Percentiles rank a stretch among this genome's conserved stretches.
Conservation (phyloP, 2,113 vertebrate genomes). For the Numenius arquata region DNA sequence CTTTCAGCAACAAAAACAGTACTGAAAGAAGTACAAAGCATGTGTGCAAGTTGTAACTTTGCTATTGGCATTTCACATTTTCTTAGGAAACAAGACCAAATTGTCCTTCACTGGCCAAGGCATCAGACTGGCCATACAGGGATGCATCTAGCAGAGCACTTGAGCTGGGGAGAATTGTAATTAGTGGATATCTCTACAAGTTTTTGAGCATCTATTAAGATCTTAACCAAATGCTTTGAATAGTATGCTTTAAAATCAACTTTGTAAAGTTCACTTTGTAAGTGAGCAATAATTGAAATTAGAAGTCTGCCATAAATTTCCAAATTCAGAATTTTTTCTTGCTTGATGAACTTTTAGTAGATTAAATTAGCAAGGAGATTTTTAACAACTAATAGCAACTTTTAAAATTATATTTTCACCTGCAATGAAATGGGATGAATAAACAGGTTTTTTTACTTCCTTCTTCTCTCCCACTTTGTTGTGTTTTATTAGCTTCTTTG, state of each 20-base stretch:
- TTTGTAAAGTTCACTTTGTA: background rate
- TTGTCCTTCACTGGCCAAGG: background rate
- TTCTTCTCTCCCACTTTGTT: background rate
- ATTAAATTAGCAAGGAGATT: background rate
- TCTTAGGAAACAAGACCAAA: background rate
- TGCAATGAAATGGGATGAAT: background rate
- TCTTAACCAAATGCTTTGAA: background rate
- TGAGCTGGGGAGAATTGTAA: background rate
- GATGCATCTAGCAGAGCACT: background rate
- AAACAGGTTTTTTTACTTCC: background rate
- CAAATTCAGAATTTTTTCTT: background rate
- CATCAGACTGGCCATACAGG: background rate
- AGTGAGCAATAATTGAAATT: background rate
- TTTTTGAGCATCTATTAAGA: background rate
- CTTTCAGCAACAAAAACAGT: background rate
- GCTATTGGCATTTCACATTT: background rate
- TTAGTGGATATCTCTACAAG: background rate
- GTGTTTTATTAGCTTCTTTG: background rate
- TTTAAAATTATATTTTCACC: slow-evolving; percentile 1
- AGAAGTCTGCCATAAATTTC: background rate
- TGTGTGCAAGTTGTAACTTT: background rate
- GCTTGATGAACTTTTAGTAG: background rate
- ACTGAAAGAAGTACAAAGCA: background rate
- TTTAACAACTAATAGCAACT: background rate
- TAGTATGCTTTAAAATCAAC: background rate